phyloP scores from a whole-genome alignment of 2,888 invertebrate genomes.

The Prosopocoilus inquinatus region DNA sequence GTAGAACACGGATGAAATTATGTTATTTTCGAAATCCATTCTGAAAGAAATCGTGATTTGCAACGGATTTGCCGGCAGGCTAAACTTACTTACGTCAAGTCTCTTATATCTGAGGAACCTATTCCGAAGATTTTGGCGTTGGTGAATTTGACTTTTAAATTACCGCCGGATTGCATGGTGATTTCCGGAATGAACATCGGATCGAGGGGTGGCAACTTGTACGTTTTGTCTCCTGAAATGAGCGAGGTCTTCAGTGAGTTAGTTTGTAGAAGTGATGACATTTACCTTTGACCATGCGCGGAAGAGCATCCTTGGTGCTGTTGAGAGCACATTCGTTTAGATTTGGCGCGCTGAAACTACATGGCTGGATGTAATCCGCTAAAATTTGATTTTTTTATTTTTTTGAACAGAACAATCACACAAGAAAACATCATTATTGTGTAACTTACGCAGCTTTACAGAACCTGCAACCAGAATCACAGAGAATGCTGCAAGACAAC shows the following conservation, averaged over 20 bases:
- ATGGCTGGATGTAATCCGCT: slow-evolving; percentile 44
- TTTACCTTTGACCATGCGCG: slow-evolving; percentile 8
- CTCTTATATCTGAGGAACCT: slow-evolving; percentile 2
- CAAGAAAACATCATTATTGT: too few relatives aligned
- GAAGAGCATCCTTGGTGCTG: slow-evolving; percentile 10
- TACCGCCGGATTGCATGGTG: neutral
- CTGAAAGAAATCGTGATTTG: neutral
- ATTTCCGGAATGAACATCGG: slow-evolving; percentile 12
- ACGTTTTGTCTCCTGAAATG: slow-evolving; percentile 5
- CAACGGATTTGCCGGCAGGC: neutral
- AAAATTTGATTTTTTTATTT: slow-evolving; percentile 22
- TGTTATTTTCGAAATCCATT: slow-evolving; percentile 6
- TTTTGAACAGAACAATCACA: too few relatives aligned
- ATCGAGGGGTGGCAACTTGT: slow-evolving; percentile 5
- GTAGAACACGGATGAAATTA: slow-evolving; percentile 6
- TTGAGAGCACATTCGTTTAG: slow-evolving; percentile 39
- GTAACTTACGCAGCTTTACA: too few relatives aligned
- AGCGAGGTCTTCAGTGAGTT: too few relatives aligned
- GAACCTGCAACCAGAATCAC: too few relatives aligned
- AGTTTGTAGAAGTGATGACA: too few relatives aligned
- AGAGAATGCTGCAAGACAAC: too few relatives aligned
- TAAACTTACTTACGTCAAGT: neutral
- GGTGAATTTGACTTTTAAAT: slow-evolving; percentile 5
- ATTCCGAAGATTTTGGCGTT: slow-evolving; percentile 9
- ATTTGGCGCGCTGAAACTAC: slow-evolving; percentile 40